These are phyloP conservation scores for Heteropelma amictum DNA, from an alignment of 2,888 invertebrate genomes.

Conservation along the genomic window DNA sequence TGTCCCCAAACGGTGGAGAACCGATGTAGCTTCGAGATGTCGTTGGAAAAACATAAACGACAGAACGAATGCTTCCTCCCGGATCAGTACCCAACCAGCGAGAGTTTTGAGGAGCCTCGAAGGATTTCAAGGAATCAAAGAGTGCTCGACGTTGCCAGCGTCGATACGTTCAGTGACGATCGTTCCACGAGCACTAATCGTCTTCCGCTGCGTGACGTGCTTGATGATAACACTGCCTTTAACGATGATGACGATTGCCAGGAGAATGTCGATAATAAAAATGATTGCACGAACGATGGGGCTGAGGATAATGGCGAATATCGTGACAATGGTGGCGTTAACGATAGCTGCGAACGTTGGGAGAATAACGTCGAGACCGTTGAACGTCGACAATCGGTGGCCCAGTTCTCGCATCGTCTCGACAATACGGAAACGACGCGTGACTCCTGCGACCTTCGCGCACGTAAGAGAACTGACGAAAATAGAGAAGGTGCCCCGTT, in stretches of 20 bases:
- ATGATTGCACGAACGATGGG: too few relatives aligned
- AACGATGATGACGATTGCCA: slow-evolving; percentile 18
- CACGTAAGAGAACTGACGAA: not conserved
- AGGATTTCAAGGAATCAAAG: too few relatives aligned
- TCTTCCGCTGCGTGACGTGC: slow-evolving; percentile 56
- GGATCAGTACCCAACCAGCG: too few relatives aligned
- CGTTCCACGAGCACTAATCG: slow-evolving; percentile 4
- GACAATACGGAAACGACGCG: too few relatives aligned
- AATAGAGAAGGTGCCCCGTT: not conserved
- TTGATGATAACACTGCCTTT: slow-evolving; percentile 71
- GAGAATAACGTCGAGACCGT: too few relatives aligned
- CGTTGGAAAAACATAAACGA: slow-evolving; percentile 31
- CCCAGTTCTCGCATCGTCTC: too few relatives aligned
- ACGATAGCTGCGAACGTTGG: not conserved
- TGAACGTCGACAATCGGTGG: too few relatives aligned
- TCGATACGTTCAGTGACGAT: slow-evolving; percentile 64
- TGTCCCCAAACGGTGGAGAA: slow-evolving; percentile 77
- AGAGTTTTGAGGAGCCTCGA: too few relatives aligned
- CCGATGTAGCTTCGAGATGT: not conserved
- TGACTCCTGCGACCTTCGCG: not conserved
- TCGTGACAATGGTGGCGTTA: too few relatives aligned
- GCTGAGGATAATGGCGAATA: too few relatives aligned
- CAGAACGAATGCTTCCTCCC: too few relatives aligned
- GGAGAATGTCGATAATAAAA: not conserved
- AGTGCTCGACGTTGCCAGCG: too few relatives aligned